Evolutionary conservation across 2,888 invertebrate genomes (phyloP), one percentile per base, ranked within the genome.

Genomic region (Pterostichus niger): DNA sequence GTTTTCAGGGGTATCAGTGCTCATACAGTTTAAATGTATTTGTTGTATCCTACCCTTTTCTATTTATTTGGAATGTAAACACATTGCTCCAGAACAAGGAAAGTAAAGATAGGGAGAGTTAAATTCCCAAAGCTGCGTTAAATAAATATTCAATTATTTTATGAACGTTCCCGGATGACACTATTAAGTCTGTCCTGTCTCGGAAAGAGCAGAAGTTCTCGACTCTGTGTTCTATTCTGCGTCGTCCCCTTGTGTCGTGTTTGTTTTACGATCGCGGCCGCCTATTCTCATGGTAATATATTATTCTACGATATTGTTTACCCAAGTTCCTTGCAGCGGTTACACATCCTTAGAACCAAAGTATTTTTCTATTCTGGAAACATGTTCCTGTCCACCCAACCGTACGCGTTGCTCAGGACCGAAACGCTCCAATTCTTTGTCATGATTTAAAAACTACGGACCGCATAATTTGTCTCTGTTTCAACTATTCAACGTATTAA

Each of bases 131-230:
- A 15, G 71, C 49, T 54, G 71, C 54, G 17, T 59, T 80, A 54
- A 68, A 80, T 80, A 80, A 80, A 80, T 80, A 80, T 80, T 80
- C 64, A 80, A 80, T 80, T 71, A 80, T 80, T 80, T 68, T 80
- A 80, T 64, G 79, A 68, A 35, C 54, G 71, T 71, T 68, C 80
- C 71, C 80, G 54, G 35, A 52, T 80, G 80, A 54, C 71, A 71
- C 52, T 44, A 80, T 80, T 80, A 80, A 44, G 71, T n/a, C 71
- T 71, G 17, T 44, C 17, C 44, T 44, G 71, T 40, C 64, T 35
- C 64, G 56, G 77, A 56, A 77, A 56, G 56, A 77, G 75, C 40
- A 56, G 17, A 56, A 71, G 46, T n/a, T 35, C 24, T 24, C 24
- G 40, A 46, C 13, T 40, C 35, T 44, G n/a, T 13, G 24, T 24